These are phyloP conservation scores for Dascillus cervinus DNA, from an alignment of 2,888 invertebrate species.

Conservation along the genomic window DNA sequence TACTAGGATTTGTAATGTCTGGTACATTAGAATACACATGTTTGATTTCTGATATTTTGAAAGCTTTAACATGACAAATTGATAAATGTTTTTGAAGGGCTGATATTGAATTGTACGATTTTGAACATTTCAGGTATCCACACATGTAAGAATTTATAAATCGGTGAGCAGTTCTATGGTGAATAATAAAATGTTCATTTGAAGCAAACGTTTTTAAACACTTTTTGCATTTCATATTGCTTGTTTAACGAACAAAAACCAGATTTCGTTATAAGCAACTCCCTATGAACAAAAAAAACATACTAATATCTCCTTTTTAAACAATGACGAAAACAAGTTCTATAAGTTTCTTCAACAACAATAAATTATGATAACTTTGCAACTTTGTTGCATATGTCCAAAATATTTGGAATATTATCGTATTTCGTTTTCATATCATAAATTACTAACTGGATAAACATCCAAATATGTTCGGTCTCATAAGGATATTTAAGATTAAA, in stretches of 20 bases:
- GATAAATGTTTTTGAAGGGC: constrained; percentile 2
- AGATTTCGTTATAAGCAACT: too few relatives aligned
- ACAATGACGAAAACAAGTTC: not conserved
- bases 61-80: constrained; percentile 2
- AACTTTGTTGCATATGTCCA: constrained; percentile 1
- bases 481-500: constrained; percentile 2
- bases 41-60: too few relatives aligned
- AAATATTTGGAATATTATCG: constrained; percentile 2
- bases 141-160: constrained; percentile 3
- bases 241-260: too few relatives aligned
- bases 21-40: not conserved
- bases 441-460: constrained; percentile 2
- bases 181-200: constrained; percentile 3
- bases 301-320: too few relatives aligned
- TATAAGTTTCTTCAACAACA: not conserved
- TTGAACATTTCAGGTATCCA: constrained; percentile 1
- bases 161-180: constrained; percentile 1
- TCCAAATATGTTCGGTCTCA: constrained; percentile 2
- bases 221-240: too few relatives aligned
- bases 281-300: too few relatives aligned
- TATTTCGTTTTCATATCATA: constrained; percentile 2
- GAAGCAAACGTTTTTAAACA: not conserved
- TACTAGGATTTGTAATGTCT: constrained; percentile 1
- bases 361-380: constrained; percentile 1
- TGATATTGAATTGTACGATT: constrained; percentile 3